Evolutionary conservation across 2,797 vertebrate genomes (phyloP), one percentile per base, ranked within the genome.

Genomic region (Enoplosus armatus): DNA sequence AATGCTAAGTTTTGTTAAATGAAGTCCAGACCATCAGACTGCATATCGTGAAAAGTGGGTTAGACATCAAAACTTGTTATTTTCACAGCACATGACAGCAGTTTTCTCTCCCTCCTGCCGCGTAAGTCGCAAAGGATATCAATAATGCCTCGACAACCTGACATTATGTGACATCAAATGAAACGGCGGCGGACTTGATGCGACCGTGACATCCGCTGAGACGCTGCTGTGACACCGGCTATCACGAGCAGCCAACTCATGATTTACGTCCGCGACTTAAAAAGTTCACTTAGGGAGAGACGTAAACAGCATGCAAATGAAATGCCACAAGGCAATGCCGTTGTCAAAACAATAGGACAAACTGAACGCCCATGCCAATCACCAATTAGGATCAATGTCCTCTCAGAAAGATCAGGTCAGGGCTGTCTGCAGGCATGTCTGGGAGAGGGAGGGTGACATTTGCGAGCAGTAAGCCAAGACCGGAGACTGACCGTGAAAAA

Each of bases 191-290:
- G 1, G 59, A 76, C 73, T 53, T 75, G 72, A 85, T 82, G 74
- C 16, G 20, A n/a, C 72, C 60, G 75, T 81, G 83, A 77, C 83
- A 87, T 77, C 79, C 9, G 1, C 56, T 59, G 63, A 83, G 81
- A 69, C n/a, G 81, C 62, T 50, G 66, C 72, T 8, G 50, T 85
- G 77, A 85, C 81, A 83, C 81, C 72, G 62, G 65, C 80, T 77
- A 77, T 85, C 86, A 79, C 62, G 70, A 61, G 54, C 60, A 50
- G n/a, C 73, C 61, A 70, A 82, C 73, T 74, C 73, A 77, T 89
- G 82, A 90, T 90, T 87, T 87, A 85, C 86, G 80, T 83, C 79
- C 60, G 77, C 51, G 89, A 83, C 66, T 80, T 77, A 86, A 50
- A n/a, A 80, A 85, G 88, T 89, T 89, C 84, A 87, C 67, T 80